Percentiles rank a stretch among this genome's conserved stretches.
Evolutionary conservation across 2,113 vertebrate genomes (phyloP).

Genomic region (Psilopsiagon aymara): DNA sequence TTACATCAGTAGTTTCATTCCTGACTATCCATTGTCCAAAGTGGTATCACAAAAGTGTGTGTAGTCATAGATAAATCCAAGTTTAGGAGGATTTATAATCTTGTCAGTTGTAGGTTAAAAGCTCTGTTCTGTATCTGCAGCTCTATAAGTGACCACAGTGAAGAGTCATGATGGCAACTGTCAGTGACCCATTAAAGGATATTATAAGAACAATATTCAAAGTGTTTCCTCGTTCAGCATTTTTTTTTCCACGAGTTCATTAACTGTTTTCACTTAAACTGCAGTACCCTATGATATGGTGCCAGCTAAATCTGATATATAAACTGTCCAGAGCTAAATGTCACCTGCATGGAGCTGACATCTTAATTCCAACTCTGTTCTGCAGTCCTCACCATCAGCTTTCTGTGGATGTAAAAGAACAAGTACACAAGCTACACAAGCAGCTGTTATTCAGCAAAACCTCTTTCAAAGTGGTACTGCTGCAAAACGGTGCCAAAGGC

Average conservation of each 20-base stretch:
- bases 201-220: neutral
- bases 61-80: neutral
- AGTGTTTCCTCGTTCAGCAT: neutral
- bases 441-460: neutral
- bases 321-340: neutral
- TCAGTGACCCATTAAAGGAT: neutral
- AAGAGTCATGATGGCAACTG: neutral
- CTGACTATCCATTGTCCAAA: rapidly evolving
- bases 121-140: neutral
- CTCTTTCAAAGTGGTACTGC: neutral
- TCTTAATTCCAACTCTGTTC: neutral
- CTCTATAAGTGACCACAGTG: neutral
- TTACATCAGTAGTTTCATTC: neutral
- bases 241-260: neutral
- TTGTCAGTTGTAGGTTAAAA: neutral
- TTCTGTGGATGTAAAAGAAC: neutral
- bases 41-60: neutral
- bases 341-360: neutral
- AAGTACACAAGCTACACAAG: neutral
- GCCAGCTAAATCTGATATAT: neutral
- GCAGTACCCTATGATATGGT: neutral
- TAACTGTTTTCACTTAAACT: neutral
- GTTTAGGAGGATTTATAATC: neutral
- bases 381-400: neutral
- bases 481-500: neutral